Evolutionary conservation across 2,888 invertebrate species (phyloP).

Genomic region (Neria commutata): DNA sequence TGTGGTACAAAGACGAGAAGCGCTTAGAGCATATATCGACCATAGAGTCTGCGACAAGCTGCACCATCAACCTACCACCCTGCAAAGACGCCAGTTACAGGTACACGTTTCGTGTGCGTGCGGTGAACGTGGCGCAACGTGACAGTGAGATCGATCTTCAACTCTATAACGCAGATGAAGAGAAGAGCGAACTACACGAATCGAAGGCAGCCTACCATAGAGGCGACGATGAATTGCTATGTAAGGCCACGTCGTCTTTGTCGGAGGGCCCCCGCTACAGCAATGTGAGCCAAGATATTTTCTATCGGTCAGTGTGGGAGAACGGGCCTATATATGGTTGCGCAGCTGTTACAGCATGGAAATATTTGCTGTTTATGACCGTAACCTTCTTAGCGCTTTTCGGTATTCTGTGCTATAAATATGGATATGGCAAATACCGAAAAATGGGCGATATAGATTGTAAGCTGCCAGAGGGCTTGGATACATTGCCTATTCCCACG

Average conservation of each 20-base stretch:
- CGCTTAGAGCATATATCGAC: slow-evolving; percentile 36
- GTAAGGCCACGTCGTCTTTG: slow-evolving; percentile 15
- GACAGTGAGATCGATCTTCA: slow-evolving; percentile 35
- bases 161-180: slow-evolving; percentile 30
- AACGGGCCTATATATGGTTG: slow-evolving; percentile 25
- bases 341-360: slow-evolving; percentile 12
- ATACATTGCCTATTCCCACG: slow-evolving; percentile 28
- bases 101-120: slow-evolving; percentile 40
- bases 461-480: slow-evolving; percentile 39
- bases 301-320: slow-evolving; percentile 33
- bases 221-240: slow-evolving; percentile 30
- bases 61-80: slow-evolving; percentile 34
- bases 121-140: slow-evolving; percentile 42
- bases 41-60: slow-evolving; percentile 27
- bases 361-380: slow-evolving; percentile 27
- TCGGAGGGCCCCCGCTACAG: slow-evolving; percentile 3
- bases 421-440: slow-evolving; percentile 35
- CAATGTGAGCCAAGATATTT: slow-evolving; percentile 24
- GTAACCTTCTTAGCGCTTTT: slow-evolving; percentile 29
- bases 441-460: slow-evolving; percentile 44
- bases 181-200: neutral
- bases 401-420: slow-evolving; percentile 32
- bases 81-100: slow-evolving; percentile 37
- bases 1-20: slow-evolving; percentile 33
- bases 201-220: slow-evolving; percentile 10